Conservation (phyloP, 2,888 invertebrate species). For the Noctua janthe region DNA sequence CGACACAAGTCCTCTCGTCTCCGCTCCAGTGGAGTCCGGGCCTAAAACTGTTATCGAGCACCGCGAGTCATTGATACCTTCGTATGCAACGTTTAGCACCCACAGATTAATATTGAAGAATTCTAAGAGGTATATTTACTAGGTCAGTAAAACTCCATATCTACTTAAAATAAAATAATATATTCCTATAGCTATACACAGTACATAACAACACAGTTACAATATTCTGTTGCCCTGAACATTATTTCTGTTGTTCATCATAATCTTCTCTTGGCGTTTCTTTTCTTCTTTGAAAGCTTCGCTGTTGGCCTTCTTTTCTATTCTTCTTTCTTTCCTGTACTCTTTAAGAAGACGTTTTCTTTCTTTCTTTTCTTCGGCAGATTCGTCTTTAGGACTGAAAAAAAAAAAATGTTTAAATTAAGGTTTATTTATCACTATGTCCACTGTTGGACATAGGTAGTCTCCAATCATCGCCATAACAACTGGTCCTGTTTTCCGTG, state of each 20-base stretch:
- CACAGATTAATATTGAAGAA: too few relatives aligned
- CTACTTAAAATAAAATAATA: conserved; percentile 49
- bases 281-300: conserved; percentile 96
- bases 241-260: conserved; percentile 94
- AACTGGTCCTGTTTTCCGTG: too few relatives aligned
- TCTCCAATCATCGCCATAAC: too few relatives aligned
- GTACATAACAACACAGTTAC: conserved; percentile 68
- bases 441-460: too few relatives aligned
- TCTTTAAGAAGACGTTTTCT: conserved; percentile 95
- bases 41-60: too few relatives aligned
- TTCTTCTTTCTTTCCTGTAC: conserved; percentile 94
- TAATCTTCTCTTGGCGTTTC: conserved; percentile 94
- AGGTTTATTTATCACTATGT: conserved; percentile 45
- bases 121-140: too few relatives aligned
- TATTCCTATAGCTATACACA: conserved; percentile 57
- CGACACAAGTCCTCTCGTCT: too few relatives aligned
- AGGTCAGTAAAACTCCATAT: conserved; percentile 13
- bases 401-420: not conserved
- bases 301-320: conserved; percentile 95
- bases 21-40: too few relatives aligned
- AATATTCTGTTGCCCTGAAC: conserved; percentile 93
- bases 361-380: conserved; percentile 93
- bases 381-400: conserved; percentile 93
- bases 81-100: too few relatives aligned
- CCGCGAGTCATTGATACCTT: too few relatives aligned